Percentiles rank a stretch among this genome's conserved stretches.
These are phyloP conservation scores for Emydura subglobosa DNA, from an alignment of 2,113 vertebrate species.

Conservation along the genomic window DNA sequence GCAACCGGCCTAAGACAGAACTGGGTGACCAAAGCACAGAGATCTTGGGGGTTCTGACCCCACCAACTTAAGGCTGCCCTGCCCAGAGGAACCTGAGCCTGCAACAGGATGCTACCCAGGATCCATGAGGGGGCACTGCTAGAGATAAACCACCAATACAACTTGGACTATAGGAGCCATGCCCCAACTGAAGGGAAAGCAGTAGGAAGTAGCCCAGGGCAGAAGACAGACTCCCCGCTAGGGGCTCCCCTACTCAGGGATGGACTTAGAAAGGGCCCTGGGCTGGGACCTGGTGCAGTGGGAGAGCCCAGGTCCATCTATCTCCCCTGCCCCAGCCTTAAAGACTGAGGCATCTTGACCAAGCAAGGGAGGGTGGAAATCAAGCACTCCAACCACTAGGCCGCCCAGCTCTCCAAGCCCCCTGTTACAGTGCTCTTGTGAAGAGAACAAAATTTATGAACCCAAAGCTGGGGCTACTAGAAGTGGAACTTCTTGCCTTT, in stretches of 20 bases:
- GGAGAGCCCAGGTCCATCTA: background rate
- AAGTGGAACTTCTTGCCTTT: background rate
- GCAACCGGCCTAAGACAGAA: background rate
- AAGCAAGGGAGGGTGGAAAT: no score
- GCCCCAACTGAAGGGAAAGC: background rate
- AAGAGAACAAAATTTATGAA: background rate
- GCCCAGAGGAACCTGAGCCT: background rate
- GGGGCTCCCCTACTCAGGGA: background rate
- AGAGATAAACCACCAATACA: background rate
- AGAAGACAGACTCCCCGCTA: background rate
- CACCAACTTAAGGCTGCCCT: background rate
- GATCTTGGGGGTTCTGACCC: background rate
- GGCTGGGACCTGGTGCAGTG: background rate
- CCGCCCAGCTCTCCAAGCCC: no score
- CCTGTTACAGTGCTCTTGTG: no score
- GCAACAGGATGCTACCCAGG: background rate
- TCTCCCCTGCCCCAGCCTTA: no score
- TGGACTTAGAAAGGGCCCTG: background rate
- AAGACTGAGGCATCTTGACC: no score
- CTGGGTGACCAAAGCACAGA: background rate
- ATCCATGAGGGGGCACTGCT: background rate
- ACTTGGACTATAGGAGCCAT: background rate
- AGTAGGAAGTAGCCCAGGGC: background rate
- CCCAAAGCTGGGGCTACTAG: background rate
- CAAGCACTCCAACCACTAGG: no score